These are phyloP conservation scores for Sebastes cheni DNA, from an alignment of 2,797 vertebrate species.

Conservation along the genomic window DNA sequence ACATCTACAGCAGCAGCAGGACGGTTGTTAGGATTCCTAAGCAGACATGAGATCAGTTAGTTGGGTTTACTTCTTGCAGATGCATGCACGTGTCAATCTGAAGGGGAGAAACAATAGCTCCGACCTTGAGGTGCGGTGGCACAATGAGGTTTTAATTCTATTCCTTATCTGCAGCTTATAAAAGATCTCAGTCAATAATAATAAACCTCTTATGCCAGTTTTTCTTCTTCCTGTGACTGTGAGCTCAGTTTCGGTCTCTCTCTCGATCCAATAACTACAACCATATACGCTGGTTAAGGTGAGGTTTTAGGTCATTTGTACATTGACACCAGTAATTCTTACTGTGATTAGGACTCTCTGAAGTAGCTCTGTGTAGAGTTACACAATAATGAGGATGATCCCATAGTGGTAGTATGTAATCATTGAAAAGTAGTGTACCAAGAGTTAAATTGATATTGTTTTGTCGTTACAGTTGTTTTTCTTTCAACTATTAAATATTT, in stretches of 20 bases:
- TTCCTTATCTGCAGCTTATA: neutral
- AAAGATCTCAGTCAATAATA: neutral
- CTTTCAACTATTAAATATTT: neutral
- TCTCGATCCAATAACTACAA: neutral
- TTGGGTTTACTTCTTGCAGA: neutral
- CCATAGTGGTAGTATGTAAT: neutral
- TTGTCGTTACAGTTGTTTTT: neutral
- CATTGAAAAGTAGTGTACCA: neutral
- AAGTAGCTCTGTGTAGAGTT: neutral
- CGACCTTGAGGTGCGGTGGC: neutral
- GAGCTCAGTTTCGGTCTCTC: neutral
- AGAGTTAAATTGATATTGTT: neutral
- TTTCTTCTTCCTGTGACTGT: neutral
- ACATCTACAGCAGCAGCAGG: neutral
- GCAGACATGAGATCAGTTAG: neutral
- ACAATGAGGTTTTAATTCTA: neutral
- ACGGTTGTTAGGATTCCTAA: neutral
- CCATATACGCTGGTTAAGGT: neutral
- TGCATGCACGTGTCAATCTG: neutral
- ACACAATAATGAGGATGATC: neutral
- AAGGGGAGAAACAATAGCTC: neutral
- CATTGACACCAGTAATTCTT: neutral
- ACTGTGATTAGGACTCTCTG: neutral
- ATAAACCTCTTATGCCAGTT: neutral
- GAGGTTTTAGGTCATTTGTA: neutral